These are phyloP conservation scores for Eidolon helvum DNA, from an alignment of 2,113 vertebrate species.

Conservation along the genomic window DNA sequence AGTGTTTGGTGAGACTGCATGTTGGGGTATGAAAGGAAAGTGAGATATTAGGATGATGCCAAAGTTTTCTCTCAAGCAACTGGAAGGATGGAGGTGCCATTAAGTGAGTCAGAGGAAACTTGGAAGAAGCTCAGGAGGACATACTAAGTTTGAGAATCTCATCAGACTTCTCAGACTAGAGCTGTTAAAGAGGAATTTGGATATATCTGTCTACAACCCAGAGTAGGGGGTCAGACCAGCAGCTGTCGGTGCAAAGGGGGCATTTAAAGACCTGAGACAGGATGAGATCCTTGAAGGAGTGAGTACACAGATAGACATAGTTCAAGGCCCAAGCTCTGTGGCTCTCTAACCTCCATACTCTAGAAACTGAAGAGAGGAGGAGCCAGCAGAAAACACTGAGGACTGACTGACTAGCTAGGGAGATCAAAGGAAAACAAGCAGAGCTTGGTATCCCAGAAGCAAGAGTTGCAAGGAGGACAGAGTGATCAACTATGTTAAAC, in stretches of 20 bases:
- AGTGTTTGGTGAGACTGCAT: not conserved
- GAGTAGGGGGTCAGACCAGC: not conserved
- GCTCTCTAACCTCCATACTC: not conserved
- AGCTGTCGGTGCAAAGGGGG: not conserved
- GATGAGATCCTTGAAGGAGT: not conserved
- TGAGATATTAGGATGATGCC: fast-evolving
- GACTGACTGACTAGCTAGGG: not conserved
- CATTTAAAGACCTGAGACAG: not conserved
- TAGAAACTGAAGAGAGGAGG: not conserved
- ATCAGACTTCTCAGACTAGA: not conserved
- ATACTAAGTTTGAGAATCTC: not conserved
- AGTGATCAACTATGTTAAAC: not conserved
- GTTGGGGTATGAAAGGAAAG: not conserved
- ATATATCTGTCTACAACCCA: not conserved
- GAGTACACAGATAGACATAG: not conserved
- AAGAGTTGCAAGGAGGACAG: not conserved
- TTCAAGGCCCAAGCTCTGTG: not conserved
- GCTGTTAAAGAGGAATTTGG: not conserved
- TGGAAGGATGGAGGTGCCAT: not conserved
- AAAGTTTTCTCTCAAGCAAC: not conserved
- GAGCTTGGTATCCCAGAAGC: not conserved
- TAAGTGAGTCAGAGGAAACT: not conserved
- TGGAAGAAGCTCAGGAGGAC: not conserved
- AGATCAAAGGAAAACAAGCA: not conserved
- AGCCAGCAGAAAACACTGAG: not conserved